A percentile compares a stretch with the other conserved stretches of the same genome.
Evolutionary conservation across 1,140 invertebrate species (phyloP).

Genomic region (Diploscapter pachys): DNA sequence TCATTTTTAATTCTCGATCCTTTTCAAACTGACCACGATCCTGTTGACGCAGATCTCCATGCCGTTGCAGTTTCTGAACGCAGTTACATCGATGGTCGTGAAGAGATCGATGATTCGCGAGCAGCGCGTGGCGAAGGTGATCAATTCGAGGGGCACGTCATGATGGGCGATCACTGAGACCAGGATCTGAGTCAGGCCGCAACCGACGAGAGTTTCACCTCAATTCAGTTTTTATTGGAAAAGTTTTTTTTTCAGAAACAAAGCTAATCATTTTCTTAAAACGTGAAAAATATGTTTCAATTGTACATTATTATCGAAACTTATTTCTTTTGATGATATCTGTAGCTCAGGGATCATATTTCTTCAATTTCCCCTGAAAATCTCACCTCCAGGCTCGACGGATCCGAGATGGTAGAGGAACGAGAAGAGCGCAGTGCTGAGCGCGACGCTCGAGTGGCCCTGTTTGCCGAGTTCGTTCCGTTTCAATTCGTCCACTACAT

Average conservation of each 20-base stretch:
- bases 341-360: background rate
- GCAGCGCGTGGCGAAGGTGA: constrained; percentile 76
- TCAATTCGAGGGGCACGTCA: constrained; percentile 33
- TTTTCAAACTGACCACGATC: constrained; percentile 57
- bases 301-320: background rate
- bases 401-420: constrained; percentile 86
- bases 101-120: constrained; percentile 86
- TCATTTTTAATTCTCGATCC: background rate
- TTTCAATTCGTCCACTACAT: constrained; percentile 77
- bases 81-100: constrained; percentile 84
- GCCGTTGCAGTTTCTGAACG: constrained; percentile 79
- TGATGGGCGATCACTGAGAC: constrained; percentile 26
- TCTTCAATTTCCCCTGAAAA: background rate
- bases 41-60: constrained; percentile 69
- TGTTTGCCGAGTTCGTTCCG: constrained; percentile 61
- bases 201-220: constrained; percentile 28
- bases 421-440: constrained; percentile 83
- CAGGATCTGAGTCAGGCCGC: constrained; percentile 33
- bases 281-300: background rate
- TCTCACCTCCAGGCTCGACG: constrained; percentile 64
- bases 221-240: constrained; percentile 4
- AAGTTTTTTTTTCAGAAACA: background rate
- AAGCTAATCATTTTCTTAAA: background rate
- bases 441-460: constrained; percentile 70
- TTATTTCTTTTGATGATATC: background rate